These are phyloP conservation scores for Pipistrellus pygmaeus DNA, from an alignment of 2,797 vertebrate genomes.

Conservation along the genomic window DNA sequence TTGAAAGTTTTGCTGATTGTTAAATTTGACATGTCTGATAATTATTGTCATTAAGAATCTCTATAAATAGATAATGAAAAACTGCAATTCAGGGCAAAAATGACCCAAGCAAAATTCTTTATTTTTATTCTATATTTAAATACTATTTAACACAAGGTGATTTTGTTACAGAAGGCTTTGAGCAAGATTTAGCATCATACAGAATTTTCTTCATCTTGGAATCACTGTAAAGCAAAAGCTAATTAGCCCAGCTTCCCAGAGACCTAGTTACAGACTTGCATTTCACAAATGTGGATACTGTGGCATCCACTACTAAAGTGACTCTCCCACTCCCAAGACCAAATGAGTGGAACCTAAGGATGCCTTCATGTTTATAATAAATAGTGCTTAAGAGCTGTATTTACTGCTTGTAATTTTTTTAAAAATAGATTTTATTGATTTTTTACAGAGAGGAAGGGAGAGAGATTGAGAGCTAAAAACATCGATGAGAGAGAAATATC, in stretches of 20 bases:
- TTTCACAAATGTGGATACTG: neutral
- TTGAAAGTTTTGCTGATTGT: constrained; percentile 77
- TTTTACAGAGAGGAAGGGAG: too few relatives aligned
- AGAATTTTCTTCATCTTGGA: neutral
- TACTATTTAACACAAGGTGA: neutral
- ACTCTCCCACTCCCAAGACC: neutral
- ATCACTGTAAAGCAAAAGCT: neutral
- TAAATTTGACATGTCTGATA: constrained; percentile 75
- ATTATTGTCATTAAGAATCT: constrained; percentile 56
- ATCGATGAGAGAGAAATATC: too few relatives aligned
- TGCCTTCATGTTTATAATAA: neutral
- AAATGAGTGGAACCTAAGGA: neutral
- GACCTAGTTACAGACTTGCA: neutral
- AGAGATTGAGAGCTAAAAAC: too few relatives aligned
- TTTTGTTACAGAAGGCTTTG: neutral
- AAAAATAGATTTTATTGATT: too few relatives aligned
- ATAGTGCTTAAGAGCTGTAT: neutral
- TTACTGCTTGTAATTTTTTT: neutral
- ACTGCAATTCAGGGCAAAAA: constrained; percentile 75
- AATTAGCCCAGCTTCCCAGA: neutral
- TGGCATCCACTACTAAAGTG: neutral
- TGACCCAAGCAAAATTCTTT: constrained; percentile 78
- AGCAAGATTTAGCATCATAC: neutral
- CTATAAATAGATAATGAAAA: constrained; percentile 45
- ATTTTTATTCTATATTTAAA: neutral